phyloP scores from a whole-genome alignment of 1,140 invertebrate species.

The Aculops lycopersici region DNA sequence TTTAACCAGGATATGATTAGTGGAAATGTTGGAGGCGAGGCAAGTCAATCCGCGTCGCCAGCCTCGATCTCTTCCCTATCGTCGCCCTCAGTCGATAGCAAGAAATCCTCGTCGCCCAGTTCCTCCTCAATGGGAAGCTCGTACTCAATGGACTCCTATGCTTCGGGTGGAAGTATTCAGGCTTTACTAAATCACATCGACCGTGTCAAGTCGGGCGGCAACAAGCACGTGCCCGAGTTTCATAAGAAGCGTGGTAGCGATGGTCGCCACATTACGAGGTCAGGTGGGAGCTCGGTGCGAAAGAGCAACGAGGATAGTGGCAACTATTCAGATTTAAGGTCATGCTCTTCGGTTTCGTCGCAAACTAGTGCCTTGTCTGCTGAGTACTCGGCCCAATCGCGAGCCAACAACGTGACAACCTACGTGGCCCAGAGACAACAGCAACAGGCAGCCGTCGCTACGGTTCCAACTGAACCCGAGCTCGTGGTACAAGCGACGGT shows the following conservation, averaged over 20 bases:
- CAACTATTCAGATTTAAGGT: neutral
- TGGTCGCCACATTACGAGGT: neutral
- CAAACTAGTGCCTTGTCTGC: neutral
- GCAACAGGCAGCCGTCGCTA: neutral
- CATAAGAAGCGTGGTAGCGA: neutral
- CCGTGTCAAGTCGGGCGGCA: neutral
- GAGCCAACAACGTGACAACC: too few relatives aligned
- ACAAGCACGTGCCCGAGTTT: neutral
- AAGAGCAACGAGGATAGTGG: neutral
- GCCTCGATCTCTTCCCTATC: neutral
- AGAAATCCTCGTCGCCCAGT: neutral
- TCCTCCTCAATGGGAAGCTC: neutral
- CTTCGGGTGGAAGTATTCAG: neutral
- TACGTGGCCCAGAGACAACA: too few relatives aligned
- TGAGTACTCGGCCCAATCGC: neutral
- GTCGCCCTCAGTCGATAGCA: neutral
- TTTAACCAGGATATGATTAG: neutral
- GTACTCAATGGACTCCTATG: neutral
- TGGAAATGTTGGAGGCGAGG: too few relatives aligned
- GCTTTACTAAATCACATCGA: neutral
- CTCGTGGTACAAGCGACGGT: neutral
- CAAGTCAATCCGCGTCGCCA: neutral
- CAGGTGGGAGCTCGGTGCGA: neutral
- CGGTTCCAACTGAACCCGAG: neutral
- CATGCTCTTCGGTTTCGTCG: neutral